Conservation (phyloP, 35 echinoderm and acorn worm genomes). For the Ptychodera flava region DNA sequence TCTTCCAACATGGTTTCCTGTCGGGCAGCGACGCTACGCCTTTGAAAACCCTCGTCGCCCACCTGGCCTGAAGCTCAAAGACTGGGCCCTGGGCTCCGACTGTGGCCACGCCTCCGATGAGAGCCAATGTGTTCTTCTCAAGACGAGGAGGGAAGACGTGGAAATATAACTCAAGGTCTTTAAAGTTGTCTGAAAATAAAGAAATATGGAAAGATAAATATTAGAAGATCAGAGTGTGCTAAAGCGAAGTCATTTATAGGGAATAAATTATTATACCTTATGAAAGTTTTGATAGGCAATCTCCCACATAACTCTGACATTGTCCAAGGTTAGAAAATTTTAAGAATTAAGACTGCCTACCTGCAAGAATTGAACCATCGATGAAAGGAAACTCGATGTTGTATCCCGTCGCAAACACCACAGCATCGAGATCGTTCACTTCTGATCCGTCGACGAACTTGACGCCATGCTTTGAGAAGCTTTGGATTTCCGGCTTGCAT, state of each 20-base stretch:
- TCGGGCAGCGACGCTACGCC: conserved; percentile 25
- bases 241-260: no score
- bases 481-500: conserved; percentile 19
- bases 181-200: conserved; percentile 30
- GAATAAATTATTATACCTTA: no score
- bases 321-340: no score
- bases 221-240: no score
- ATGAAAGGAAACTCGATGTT: conserved; percentile 44
- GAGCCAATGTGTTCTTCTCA: conserved; percentile 22
- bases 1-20: conserved; percentile 19
- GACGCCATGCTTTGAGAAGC: conserved; percentile 21
- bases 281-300: no score
- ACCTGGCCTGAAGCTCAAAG: conserved; percentile 51
- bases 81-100: conserved; percentile 28
- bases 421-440: conserved; percentile 29
- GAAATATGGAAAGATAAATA: no score
- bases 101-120: conserved; percentile 29
- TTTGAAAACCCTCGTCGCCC: conserved; percentile 35
- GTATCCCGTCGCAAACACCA: conserved; percentile 61
- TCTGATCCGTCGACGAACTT: conserved; percentile 32
- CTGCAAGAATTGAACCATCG: conserved; percentile 19
- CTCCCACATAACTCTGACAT: no score
- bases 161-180: conserved; percentile 27
- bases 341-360: no score
- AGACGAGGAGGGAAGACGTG: conserved; percentile 47